phyloP scores from a whole-genome alignment of 2,113 vertebrate species.

The Rynchops niger region DNA sequence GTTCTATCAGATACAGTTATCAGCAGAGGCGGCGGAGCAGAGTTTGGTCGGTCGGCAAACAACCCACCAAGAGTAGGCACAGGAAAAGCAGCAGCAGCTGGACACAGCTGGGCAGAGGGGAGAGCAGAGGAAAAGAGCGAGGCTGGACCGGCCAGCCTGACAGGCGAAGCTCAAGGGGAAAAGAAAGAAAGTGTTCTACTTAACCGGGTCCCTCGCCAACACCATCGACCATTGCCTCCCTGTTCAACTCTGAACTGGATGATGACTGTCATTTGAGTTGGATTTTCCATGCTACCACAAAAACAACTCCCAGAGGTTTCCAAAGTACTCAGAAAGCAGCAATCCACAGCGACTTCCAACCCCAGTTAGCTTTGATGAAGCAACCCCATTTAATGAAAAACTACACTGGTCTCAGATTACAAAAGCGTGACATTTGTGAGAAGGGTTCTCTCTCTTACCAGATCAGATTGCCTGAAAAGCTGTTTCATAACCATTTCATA shows the following conservation, averaged over 20 bases:
- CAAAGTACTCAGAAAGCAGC: neutral
- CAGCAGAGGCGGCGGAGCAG: neutral
- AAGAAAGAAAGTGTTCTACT: neutral
- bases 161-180: neutral
- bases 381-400: neutral
- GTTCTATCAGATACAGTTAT: neutral
- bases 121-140: neutral
- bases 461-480: neutral
- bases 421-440: neutral
- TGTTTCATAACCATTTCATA: neutral
- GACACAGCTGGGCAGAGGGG: neutral
- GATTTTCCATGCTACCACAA: neutral
- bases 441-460: neutral
- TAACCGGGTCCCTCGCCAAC: accelerated
- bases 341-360: neutral
- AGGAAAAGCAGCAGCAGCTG: slow-evolving; percentile 9
- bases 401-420: neutral
- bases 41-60: neutral
- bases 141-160: neutral
- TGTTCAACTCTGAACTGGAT: neutral
- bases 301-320: neutral
- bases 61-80: neutral
- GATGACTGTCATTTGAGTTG: neutral
- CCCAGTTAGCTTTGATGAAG: neutral
- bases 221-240: neutral